phyloP scores from a whole-genome alignment of 2,113 vertebrate species.

The Microtus oregoni region DNA sequence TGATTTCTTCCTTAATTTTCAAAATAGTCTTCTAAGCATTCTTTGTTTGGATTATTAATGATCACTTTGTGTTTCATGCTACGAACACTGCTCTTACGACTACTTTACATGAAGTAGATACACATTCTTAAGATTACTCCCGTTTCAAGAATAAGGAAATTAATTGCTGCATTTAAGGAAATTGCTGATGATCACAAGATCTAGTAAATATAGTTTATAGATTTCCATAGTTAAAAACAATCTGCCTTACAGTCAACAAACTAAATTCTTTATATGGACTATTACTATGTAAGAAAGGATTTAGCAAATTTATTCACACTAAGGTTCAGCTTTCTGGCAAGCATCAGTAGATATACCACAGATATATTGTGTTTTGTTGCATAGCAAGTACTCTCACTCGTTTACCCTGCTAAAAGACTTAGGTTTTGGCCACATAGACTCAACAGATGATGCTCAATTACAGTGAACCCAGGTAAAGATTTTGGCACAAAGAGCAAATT shows the following conservation, averaged over 20 bases:
- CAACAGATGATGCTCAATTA: neutral
- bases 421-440: neutral
- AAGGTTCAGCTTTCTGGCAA: neutral
- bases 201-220: neutral
- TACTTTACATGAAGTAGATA: neutral
- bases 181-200: neutral
- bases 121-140: neutral
- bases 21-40: constrained; percentile 1
- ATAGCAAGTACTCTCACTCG: neutral
- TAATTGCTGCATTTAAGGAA: neutral
- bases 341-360: neutral
- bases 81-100: neutral
- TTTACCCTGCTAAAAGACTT: neutral
- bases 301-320: neutral
- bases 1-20: neutral
- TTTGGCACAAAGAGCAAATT: neutral
- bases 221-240: neutral
- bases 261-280: neutral
- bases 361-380: neutral
- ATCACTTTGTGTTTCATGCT: neutral
- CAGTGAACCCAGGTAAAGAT: neutral
- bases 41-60: neutral
- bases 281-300: neutral
- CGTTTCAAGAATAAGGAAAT: neutral
- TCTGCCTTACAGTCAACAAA: neutral